Evolutionary conservation across 2,888 invertebrate genomes (phyloP), one percentile per base, ranked within the genome.

Genomic region (Phymatocera aterrima): DNA sequence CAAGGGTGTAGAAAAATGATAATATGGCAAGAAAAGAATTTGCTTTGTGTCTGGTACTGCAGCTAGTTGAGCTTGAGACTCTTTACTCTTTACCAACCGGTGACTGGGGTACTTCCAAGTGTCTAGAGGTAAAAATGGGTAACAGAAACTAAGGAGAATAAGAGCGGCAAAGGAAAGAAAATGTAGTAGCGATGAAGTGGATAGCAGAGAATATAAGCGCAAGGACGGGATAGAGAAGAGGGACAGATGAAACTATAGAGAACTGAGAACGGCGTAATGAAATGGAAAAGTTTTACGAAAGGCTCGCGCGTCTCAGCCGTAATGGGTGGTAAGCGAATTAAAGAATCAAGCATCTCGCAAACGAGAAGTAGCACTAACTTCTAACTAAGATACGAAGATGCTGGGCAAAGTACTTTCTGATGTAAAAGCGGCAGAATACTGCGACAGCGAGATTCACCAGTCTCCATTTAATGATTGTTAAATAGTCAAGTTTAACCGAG

Each of bases 271-370:
- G 79, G 83, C 84, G 85, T 89, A 89, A 89, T 88, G 89, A 88
- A 88, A 89, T 89, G 89, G 88, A 87, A 89, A 89, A 89, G 89
- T 89, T 89, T 89, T 82, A 83, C 84, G 84, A 80, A 75, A 60
- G 78, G 70, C 78, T 77, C 82, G 82, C 84, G 83, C 72, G 54
- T 43, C 72, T 77, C 48, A 65, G 78, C 81, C 82, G 84, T 87
- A 88, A 89, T 88, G 86, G 85, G 85, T 83, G 85, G 85, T 88
- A 88, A 89, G 85, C 89, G 88, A 88, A 89, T 89, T 89, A 89
- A 88, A 87, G 85, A 86, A 87, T 82, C 85, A 84, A 85, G 84
- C 86, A 85, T 86, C 85, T 83, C 79, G 77, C 80, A 81, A 78
- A 81, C 82, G 83, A 51, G 72, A 72, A 70, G 70, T 48, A 72